phyloP scores from a whole-genome alignment of 2,113 vertebrate genomes.

The Nipponia nippon region DNA sequence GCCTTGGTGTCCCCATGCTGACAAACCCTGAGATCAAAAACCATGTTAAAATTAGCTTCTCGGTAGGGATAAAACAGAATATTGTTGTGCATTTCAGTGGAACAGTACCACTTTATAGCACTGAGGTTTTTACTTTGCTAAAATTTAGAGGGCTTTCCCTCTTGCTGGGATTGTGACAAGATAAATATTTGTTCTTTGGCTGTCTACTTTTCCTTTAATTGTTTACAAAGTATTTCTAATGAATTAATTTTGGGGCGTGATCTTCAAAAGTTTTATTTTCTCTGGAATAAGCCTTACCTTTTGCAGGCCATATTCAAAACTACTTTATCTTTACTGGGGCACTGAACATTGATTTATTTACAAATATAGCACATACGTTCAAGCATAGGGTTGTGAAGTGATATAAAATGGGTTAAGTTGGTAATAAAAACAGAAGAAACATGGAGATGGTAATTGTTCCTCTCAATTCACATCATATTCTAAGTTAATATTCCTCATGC shows the following conservation, averaged over 20 bases:
- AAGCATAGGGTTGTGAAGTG: not conserved
- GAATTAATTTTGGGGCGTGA: not conserved
- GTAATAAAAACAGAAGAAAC: not conserved
- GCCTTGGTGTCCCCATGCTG: not conserved
- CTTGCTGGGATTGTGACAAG: not conserved
- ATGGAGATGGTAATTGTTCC: not conserved
- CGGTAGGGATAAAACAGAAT: not conserved
- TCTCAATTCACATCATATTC: not conserved
- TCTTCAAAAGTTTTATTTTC: not conserved
- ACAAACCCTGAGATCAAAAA: not conserved
- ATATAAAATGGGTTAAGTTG: not conserved
- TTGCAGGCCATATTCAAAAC: not conserved
- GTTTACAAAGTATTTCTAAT: not conserved
- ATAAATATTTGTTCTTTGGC: not conserved
- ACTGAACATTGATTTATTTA: not conserved
- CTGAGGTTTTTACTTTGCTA: not conserved
- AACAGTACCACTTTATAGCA: fast-evolving
- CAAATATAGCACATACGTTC: fast-evolving
- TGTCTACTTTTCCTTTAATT: not conserved
- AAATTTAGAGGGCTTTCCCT: not conserved
- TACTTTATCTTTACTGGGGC: fast-evolving
- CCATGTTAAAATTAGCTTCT: not conserved
- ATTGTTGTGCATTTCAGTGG: not conserved
- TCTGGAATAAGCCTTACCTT: not conserved
- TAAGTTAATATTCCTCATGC: not conserved